Conservation (phyloP, 2,797 vertebrate species). For the Amblyraja radiata region DNA sequence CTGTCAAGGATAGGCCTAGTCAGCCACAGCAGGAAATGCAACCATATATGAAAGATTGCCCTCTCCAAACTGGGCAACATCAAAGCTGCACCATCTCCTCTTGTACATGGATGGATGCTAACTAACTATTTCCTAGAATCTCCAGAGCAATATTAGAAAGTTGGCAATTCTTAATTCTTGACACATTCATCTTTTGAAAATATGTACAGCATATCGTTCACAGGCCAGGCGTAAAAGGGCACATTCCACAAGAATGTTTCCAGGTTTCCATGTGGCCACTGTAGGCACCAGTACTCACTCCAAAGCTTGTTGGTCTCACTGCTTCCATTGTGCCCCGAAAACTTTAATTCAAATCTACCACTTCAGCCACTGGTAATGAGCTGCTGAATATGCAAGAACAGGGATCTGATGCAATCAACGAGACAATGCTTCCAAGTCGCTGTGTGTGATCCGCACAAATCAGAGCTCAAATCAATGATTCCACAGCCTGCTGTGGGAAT, state of each 20-base stretch:
- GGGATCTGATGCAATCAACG: background rate
- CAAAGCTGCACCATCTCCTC: too few relatives aligned
- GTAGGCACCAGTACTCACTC: background rate
- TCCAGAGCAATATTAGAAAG: background rate
- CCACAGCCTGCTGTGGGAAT: background rate
- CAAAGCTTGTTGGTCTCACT: background rate
- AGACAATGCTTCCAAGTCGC: background rate
- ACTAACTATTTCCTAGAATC: background rate
- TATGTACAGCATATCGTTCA: background rate
- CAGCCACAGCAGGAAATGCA: too few relatives aligned
- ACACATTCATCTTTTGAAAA: background rate
- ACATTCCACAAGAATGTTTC: background rate
- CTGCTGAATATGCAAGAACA: background rate
- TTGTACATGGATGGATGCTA: too few relatives aligned
- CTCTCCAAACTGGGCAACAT: too few relatives aligned
- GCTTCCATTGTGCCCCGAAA: background rate
- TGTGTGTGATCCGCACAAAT: background rate
- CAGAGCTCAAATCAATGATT: background rate
- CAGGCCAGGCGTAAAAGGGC: background rate
- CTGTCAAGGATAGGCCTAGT: too few relatives aligned
- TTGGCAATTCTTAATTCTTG: background rate
- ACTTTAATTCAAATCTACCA: constrained; percentile 1
- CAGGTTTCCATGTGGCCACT: background rate
- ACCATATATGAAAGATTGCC: too few relatives aligned
- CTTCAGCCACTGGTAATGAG: background rate